These are phyloP conservation scores for Amblyraja radiata DNA, from an alignment of 2,797 vertebrate species.

Conservation along the genomic window DNA sequence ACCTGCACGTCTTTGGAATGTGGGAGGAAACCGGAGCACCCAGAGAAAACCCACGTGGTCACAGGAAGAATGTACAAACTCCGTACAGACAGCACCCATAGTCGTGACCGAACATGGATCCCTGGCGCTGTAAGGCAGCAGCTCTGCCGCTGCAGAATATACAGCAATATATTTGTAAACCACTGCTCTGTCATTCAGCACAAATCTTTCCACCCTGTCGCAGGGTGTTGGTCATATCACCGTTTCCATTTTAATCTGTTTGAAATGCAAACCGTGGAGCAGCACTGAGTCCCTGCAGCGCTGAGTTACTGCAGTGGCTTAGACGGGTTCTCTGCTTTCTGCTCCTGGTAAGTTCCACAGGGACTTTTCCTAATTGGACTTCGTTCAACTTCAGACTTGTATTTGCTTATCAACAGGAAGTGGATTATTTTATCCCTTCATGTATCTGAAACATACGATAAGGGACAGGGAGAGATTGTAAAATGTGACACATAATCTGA, in stretches of 20 bases:
- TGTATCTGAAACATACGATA: neutral
- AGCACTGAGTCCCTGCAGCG: too few relatives aligned
- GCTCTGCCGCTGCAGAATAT: too few relatives aligned
- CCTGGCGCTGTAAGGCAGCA: too few relatives aligned
- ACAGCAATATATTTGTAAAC: neutral
- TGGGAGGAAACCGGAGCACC: too few relatives aligned
- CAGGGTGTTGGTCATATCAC: too few relatives aligned
- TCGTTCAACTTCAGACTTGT: neutral
- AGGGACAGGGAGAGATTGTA: neutral
- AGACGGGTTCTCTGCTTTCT: neutral
- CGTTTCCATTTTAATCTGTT: too few relatives aligned
- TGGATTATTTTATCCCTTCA: neutral
- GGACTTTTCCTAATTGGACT: neutral
- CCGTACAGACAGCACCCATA: too few relatives aligned
- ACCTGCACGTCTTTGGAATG: too few relatives aligned
- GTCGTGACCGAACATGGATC: too few relatives aligned
- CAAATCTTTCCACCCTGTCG: neutral
- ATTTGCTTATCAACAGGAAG: neutral
- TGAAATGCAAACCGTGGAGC: neutral
- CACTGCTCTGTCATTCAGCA: neutral
- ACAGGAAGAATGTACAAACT: too few relatives aligned
- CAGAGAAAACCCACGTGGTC: too few relatives aligned
- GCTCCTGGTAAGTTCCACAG: neutral
- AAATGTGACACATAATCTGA: neutral
- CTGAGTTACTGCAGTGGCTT: neutral